Percentiles rank a stretch among this genome's conserved stretches.
Evolutionary conservation across 2,888 invertebrate genomes (phyloP).

Genomic region (Tetheella fluctuosa): DNA sequence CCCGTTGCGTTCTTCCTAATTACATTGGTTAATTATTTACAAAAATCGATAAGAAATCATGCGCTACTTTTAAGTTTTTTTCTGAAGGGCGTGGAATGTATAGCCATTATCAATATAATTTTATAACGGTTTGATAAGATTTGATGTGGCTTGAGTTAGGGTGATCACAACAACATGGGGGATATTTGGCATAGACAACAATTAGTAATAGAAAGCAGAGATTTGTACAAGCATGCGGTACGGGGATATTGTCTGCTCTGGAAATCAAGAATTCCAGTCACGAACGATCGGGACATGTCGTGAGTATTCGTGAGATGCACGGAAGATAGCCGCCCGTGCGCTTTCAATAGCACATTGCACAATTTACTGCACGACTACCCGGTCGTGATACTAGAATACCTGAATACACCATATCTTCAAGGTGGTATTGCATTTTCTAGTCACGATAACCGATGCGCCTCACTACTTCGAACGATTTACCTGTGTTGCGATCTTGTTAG

Average conservation of each 20-base stretch:
- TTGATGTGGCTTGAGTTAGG: background rate
- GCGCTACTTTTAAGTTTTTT: background rate
- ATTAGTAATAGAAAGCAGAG: slow-evolving; percentile 2
- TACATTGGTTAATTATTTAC: slow-evolving; percentile 39
- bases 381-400: slow-evolving; percentile 64
- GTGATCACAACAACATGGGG: background rate
- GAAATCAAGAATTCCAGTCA: slow-evolving; percentile 64
- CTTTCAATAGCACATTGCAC: slow-evolving; percentile 75
- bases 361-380: slow-evolving; percentile 68
- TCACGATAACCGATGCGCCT: slow-evolving; percentile 60
- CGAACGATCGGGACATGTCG: slow-evolving; percentile 62
- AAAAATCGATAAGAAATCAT: background rate
- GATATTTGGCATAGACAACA: background rate
- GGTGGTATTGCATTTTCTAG: slow-evolving; percentile 59
- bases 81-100: no score
- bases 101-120: background rate
- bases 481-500: slow-evolving; percentile 1
- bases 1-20: slow-evolving; percentile 46
- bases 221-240: slow-evolving; percentile 20
- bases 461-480: slow-evolving; percentile 19
- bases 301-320: slow-evolving; percentile 72
- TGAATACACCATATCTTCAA: slow-evolving; percentile 62
- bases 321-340: slow-evolving; percentile 63
- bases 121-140: background rate
- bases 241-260: slow-evolving; percentile 30